Conservation (phyloP, 2,797 vertebrate species). For the Phalanger gymnotis region DNA sequence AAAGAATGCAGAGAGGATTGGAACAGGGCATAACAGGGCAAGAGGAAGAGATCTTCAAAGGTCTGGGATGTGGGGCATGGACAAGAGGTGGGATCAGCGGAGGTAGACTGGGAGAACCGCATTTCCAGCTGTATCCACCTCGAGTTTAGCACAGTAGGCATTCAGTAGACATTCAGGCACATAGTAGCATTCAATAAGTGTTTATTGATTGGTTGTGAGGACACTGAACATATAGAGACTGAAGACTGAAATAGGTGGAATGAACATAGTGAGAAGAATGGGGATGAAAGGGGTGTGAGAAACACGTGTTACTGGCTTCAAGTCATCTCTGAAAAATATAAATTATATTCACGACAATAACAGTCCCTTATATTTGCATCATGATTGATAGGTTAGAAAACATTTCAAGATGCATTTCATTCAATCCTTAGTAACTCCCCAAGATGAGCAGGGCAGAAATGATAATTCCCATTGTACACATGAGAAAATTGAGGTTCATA, state of each 20-base stretch:
- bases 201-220: background rate
- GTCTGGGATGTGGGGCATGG: background rate
- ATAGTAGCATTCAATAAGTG: too few species aligned
- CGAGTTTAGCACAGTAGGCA: background rate
- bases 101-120: background rate
- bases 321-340: background rate
- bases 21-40: background rate
- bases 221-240: background rate
- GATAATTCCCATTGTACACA: background rate
- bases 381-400: background rate
- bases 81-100: background rate
- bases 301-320: background rate
- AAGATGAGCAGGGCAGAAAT: background rate
- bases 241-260: background rate
- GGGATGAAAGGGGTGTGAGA: background rate
- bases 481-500: background rate
- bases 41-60: background rate
- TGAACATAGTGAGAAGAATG: background rate
- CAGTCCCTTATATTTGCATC: background rate
- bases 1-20: background rate
- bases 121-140: background rate
- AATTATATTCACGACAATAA: background rate
- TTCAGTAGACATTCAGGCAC: too few species aligned
- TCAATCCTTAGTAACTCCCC: background rate
- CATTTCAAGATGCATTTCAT: background rate